These are phyloP conservation scores for Hirtodrosophila duncani DNA, from an alignment of 2,888 invertebrate species.

Conservation along the genomic window DNA sequence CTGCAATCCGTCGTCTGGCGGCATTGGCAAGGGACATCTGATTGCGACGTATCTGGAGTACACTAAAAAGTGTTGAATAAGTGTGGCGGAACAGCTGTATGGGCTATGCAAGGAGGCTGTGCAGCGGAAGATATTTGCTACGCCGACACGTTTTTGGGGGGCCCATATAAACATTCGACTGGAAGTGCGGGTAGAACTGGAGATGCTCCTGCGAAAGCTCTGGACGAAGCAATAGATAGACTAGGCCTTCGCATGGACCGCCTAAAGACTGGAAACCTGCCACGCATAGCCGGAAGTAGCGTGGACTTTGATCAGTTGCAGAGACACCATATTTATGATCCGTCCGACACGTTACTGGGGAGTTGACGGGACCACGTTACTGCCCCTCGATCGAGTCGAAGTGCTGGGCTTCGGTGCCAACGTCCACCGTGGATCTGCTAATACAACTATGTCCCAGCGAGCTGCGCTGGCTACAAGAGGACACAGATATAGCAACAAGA, in stretches of 20 bases:
- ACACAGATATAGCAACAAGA: constrained; percentile 79
- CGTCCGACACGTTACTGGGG: constrained; percentile 87
- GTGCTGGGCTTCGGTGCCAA: too few relatives aligned
- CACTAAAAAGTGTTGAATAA: constrained; percentile 90
- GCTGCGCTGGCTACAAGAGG: constrained; percentile 78
- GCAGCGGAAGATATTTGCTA: too few relatives aligned
- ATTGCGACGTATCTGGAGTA: constrained; percentile 88
- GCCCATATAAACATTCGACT: constrained; percentile 91
- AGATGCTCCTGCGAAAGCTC: constrained; percentile 86
- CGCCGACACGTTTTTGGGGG: constrained; percentile 90
- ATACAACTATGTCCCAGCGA: constrained; percentile 79
- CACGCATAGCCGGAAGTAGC: constrained; percentile 84
- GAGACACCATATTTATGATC: constrained; percentile 82
- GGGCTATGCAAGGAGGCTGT: too few relatives aligned
- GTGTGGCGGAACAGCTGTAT: constrained; percentile 91
- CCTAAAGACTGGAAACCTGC: constrained; percentile 93
- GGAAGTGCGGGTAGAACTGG: constrained; percentile 86
- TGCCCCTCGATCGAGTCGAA: constrained; percentile 95
- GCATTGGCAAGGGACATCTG: constrained; percentile 1
- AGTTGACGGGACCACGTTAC: constrained; percentile 87
- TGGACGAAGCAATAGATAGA: constrained; percentile 85
- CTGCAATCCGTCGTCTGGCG: constrained; percentile 1
- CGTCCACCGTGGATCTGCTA: constrained; percentile 79
- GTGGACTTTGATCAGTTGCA: constrained; percentile 83
- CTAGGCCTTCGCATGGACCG: constrained; percentile 87